phyloP scores from a whole-genome alignment of 2,797 vertebrate species.

The Falco peregrinus region DNA sequence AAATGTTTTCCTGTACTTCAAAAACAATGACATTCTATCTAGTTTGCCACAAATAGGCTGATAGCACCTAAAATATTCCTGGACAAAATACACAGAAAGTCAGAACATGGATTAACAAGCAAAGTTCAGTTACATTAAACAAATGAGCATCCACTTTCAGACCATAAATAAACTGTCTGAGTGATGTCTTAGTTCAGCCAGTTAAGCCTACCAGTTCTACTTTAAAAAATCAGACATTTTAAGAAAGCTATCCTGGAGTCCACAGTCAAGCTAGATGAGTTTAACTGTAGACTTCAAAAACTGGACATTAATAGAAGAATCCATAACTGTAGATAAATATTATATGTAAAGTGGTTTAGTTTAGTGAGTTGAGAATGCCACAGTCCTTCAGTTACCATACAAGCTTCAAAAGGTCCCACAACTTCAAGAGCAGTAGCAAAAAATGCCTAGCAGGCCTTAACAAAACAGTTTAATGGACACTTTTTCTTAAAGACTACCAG shows the following conservation, averaged over 20 bases:
- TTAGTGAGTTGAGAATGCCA: not conserved
- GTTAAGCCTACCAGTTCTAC: not conserved
- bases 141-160: not conserved
- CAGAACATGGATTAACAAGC: not conserved
- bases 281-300: not conserved
- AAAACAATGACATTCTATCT: not conserved
- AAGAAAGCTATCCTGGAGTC: not conserved
- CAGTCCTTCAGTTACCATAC: not conserved
- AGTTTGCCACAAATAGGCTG: not conserved
- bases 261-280: not conserved
- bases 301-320: not conserved
- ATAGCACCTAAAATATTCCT: not conserved
- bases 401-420: not conserved
- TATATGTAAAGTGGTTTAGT: not conserved
- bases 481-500: not conserved
- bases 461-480: not conserved
- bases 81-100: not conserved
- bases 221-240: not conserved
- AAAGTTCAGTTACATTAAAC: not conserved
- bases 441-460: not conserved
- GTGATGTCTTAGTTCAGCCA: not conserved
- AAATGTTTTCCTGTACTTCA: slow-evolving; percentile 43
- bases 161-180: not conserved
- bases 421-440: not conserved
- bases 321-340: not conserved